Evolutionary conservation across 2,797 vertebrate genomes (phyloP).

Genomic region (Cirrhinus mrigala): DNA sequence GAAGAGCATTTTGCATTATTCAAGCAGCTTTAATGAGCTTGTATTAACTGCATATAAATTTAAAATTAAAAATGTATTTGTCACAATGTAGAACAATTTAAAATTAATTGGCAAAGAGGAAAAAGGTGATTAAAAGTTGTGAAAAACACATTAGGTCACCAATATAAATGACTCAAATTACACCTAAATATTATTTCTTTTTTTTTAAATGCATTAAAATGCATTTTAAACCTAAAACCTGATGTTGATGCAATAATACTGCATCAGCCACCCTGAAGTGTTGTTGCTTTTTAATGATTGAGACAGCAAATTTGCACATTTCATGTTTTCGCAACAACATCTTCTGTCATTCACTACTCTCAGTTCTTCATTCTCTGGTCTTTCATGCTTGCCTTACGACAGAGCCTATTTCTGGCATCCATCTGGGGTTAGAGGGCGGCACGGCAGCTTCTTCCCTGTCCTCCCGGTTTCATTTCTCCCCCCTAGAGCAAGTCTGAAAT

Average conservation of each 20-base stretch:
- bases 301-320: conserved; percentile 7
- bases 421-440: conserved; percentile 65
- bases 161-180: background rate
- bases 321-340: conserved; percentile 19
- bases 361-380: conserved; percentile 34
- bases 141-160: background rate
- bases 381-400: conserved; percentile 73
- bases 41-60: background rate
- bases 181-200: background rate
- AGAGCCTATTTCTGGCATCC: conserved; percentile 76
- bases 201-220: background rate
- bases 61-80: background rate
- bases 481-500: conserved; percentile 62
- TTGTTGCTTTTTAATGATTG: background rate
- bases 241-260: background rate
- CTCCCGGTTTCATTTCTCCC: conserved; percentile 64
- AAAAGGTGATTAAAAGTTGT: background rate
- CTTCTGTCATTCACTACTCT: conserved; percentile 56
- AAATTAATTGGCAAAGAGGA: background rate
- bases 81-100: background rate
- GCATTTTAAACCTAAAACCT: background rate
- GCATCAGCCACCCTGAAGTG: background rate
- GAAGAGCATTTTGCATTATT: background rate
- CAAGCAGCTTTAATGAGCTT: background rate
- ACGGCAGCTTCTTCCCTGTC: conserved; percentile 54